Evolutionary conservation across 2,888 invertebrate genomes (phyloP).

Genomic region (Xestia ashworthii): DNA sequence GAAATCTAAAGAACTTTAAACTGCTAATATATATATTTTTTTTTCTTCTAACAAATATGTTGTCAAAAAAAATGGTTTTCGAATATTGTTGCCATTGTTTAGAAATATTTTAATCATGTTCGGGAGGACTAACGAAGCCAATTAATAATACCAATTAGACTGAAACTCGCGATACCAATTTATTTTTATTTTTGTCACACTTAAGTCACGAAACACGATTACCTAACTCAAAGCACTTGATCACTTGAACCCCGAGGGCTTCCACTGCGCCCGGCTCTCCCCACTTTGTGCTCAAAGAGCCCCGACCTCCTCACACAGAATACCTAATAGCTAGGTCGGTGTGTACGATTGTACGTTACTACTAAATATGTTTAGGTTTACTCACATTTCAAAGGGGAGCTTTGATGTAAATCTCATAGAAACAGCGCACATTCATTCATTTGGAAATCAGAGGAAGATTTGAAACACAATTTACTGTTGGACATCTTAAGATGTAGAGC

Average conservation of each 20-base stretch:
- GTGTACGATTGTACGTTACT: not conserved
- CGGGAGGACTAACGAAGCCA: not conserved
- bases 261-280: slow-evolving; percentile 33
- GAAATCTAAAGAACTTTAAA: not conserved
- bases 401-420: not conserved
- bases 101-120: no score
- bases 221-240: slow-evolving; percentile 49
- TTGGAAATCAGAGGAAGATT: not conserved
- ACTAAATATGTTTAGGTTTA: slow-evolving; percentile 1
- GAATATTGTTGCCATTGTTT: no score
- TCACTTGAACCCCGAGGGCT: slow-evolving; percentile 40
- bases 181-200: slow-evolving; percentile 10
- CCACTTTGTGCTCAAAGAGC: slow-evolving; percentile 46
- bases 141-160: not conserved
- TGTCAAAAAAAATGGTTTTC: no score
- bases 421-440: not conserved
- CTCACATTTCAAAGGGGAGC: not conserved
- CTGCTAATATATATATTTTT: not conserved
- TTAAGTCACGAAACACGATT: slow-evolving; percentile 38
- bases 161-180: not conserved
- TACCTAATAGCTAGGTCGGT: slow-evolving; percentile 41
- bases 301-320: slow-evolving; percentile 44
- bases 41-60: no score
- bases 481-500: not conserved
- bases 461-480: not conserved